Percentiles rank a stretch among this genome's conserved stretches.
These are phyloP conservation scores for Noctua comes DNA, from an alignment of 2,888 invertebrate genomes.

Conservation along the genomic window DNA sequence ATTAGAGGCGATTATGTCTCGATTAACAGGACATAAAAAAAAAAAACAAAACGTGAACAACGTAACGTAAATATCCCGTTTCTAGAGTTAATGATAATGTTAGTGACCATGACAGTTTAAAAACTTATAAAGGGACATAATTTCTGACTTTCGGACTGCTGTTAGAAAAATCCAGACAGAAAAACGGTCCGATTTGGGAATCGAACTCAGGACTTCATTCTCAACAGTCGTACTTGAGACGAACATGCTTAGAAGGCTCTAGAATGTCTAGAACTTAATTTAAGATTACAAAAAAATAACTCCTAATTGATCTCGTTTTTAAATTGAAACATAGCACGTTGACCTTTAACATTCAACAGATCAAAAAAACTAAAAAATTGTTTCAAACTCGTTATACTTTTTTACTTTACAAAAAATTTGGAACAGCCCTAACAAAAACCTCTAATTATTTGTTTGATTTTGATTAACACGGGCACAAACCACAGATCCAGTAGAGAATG, in stretches of 20 bases:
- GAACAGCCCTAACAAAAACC: slow-evolving; percentile 9
- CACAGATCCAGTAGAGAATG: slow-evolving; percentile 27
- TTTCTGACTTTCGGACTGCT: neutral
- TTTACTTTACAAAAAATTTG: neutral
- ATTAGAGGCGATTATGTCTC: neutral
- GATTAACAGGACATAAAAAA: neutral
- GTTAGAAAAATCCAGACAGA: neutral
- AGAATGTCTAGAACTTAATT: neutral
- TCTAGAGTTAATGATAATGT: too few relatives aligned
- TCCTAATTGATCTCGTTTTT: neutral
- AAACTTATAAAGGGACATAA: too few relatives aligned
- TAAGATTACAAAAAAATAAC: neutral
- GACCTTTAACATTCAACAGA: neutral
- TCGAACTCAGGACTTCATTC: neutral
- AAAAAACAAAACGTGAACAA: too few relatives aligned
- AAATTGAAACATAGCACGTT: neutral
- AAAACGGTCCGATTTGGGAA: neutral
- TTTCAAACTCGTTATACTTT: neutral
- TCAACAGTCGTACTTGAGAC: neutral
- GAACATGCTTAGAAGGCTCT: too few relatives aligned
- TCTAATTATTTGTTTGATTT: slow-evolving; percentile 34
- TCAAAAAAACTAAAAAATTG: neutral
- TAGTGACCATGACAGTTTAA: too few relatives aligned
- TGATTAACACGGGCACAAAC: slow-evolving; percentile 34
- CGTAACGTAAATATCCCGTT: too few relatives aligned